Percentiles rank a stretch among this genome's conserved stretches.
These are phyloP conservation scores for Syngnathus rostellatus DNA, from an alignment of 2,797 vertebrate species.

Conservation along the genomic window DNA sequence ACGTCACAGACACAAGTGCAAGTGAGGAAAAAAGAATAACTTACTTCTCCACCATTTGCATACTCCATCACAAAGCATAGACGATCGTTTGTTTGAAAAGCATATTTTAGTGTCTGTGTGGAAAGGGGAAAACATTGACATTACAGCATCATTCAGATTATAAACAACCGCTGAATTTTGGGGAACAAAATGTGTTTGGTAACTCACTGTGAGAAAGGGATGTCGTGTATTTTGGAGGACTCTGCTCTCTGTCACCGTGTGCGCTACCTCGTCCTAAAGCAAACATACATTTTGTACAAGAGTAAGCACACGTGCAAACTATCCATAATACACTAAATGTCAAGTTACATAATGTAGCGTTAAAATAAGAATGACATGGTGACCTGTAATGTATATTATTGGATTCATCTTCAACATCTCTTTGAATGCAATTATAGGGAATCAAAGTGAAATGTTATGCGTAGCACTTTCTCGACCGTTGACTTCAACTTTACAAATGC, in stretches of 20 bases:
- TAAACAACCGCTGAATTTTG: not conserved
- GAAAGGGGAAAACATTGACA: conserved; percentile 5
- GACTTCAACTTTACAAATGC: not conserved
- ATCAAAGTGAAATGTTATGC: not conserved
- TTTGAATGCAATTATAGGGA: not conserved
- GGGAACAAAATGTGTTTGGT: not conserved
- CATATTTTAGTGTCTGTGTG: conserved; percentile 86
- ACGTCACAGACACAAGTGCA: not conserved
- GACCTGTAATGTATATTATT: not conserved
- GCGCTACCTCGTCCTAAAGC: conserved; percentile 86
- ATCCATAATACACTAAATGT: not conserved
- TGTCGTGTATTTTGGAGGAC: conserved; percentile 92
- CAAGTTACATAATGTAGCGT: not conserved
- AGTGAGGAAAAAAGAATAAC: conserved; percentile 24
- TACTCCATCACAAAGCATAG: conserved; percentile 98
- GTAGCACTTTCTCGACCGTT: not conserved
- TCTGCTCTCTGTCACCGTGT: conserved; percentile 92
- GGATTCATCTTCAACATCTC: not conserved
- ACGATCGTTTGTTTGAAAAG: conserved; percentile 91
- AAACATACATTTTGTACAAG: conserved; percentile 6
- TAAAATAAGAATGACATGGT: not conserved
- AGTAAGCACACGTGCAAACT: not conserved
- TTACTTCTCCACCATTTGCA: conserved; percentile 92
- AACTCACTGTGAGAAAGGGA: conserved; percentile 85
- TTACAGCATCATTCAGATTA: not conserved